These are phyloP conservation scores for Cynocephalus volans DNA, from an alignment of 2,113 vertebrate genomes.

Conservation along the genomic window DNA sequence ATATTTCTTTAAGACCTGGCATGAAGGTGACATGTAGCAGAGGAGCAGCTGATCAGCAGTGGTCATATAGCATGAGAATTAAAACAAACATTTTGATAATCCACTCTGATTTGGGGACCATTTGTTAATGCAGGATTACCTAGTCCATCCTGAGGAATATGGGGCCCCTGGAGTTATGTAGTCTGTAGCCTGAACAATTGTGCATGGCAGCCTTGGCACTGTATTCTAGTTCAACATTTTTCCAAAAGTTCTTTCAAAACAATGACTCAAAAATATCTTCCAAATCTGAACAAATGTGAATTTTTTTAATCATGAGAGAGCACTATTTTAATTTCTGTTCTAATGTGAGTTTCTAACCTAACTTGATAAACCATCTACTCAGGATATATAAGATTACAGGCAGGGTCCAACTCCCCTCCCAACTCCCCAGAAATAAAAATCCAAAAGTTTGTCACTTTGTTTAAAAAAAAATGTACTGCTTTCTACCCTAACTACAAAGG, in stretches of 20 bases:
- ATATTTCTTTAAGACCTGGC: not conserved
- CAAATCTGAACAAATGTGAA: not conserved
- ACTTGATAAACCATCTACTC: not conserved
- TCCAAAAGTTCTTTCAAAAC: conserved; percentile 24
- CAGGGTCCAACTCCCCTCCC: rapidly evolving
- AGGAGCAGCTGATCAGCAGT: not conserved
- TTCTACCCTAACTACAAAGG: not conserved
- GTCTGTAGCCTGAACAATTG: not conserved
- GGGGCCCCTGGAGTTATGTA: not conserved
- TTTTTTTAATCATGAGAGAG: not conserved
- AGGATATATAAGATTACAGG: not conserved
- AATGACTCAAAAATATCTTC: not conserved
- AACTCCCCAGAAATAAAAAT: not conserved
- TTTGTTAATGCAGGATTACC: not conserved
- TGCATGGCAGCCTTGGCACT: not conserved
- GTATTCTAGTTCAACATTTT: not conserved
- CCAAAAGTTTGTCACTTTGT: not conserved
- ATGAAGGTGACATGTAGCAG: not conserved
- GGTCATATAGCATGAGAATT: not conserved
- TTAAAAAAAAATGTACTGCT: not conserved
- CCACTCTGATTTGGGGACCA: not conserved
- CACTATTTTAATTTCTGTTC: not conserved
- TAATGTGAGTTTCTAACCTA: not conserved
- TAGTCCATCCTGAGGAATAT: not conserved
- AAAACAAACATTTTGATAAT: not conserved